Conservation (phyloP, 2,797 vertebrate genomes). For the Urocyon cinereoargenteus region DNA sequence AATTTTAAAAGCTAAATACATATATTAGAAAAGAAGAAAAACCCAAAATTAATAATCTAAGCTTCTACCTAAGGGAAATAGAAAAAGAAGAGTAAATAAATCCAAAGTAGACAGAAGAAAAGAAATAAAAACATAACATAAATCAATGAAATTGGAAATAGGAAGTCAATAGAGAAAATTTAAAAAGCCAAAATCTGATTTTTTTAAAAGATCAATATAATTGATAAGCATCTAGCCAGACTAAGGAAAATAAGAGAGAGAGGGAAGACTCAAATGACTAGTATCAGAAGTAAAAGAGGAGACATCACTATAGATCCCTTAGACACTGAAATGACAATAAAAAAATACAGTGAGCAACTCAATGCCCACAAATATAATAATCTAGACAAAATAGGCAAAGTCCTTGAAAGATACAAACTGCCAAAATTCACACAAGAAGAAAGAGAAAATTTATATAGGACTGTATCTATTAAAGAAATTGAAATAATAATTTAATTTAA, state of each 20-base stretch:
- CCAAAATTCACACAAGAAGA: neutral
- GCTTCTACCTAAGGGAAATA: neutral
- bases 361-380: neutral
- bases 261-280: neutral
- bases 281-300: neutral
- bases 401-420: neutral
- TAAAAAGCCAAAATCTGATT: neutral
- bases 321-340: neutral
- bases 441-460: neutral
- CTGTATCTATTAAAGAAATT: neutral
- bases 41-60: neutral
- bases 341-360: neutral
- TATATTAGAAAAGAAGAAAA: neutral
- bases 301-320: neutral
- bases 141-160: neutral
- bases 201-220: neutral
- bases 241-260: neutral
- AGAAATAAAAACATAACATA: neutral
- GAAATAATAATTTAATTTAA: neutral
- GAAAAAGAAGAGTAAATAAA: neutral
- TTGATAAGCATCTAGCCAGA: neutral
- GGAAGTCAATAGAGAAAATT: neutral
- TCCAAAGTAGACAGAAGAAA: neutral
- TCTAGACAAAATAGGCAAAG: neutral
- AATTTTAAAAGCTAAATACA: neutral